Conservation (phyloP, 2,888 invertebrate species). For the Diplazon laetatorius region DNA sequence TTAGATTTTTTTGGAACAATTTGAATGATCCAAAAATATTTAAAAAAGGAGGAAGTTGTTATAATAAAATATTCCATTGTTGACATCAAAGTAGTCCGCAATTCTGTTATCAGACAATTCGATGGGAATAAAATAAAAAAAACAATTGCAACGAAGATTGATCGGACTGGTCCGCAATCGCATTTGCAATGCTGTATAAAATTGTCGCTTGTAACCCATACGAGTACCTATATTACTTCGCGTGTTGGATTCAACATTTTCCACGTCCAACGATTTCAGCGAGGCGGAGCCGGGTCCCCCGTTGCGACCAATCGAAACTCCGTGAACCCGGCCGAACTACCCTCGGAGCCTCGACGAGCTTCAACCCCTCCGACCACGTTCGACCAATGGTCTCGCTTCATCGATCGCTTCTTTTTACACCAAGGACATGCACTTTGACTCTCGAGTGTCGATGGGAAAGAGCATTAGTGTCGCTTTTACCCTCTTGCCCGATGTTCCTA, state of each 20-base stretch:
- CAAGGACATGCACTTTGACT: slow-evolving; percentile 79
- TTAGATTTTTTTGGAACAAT: too few species aligned
- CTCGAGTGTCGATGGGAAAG: slow-evolving; percentile 81
- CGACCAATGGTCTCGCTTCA: slow-evolving; percentile 77
- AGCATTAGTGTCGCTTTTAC: slow-evolving; percentile 80
- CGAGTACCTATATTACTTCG: slow-evolving; percentile 17
- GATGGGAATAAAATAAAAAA: background rate
- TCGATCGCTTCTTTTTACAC: slow-evolving; percentile 80
- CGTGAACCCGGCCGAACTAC: slow-evolving; percentile 48
- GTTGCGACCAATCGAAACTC: slow-evolving; percentile 43
- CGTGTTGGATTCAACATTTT: slow-evolving; percentile 26
- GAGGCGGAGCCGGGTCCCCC: slow-evolving; percentile 66
- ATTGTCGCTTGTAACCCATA: slow-evolving; percentile 4
- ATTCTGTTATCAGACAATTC: too few species aligned
- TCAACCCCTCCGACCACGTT: slow-evolving; percentile 55
- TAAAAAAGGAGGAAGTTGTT: too few species aligned
- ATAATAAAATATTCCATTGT: too few species aligned
- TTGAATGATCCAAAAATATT: too few species aligned
- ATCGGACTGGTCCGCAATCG: too few species aligned
- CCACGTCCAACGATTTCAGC: slow-evolving; percentile 20
- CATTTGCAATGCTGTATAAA: background rate
- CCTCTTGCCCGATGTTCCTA: slow-evolving; percentile 73
- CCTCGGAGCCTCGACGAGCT: slow-evolving; percentile 40
- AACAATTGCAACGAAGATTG: background rate
- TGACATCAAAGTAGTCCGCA: too few species aligned